A percentile compares a stretch with the other conserved stretches of the same genome.
phyloP scores from a whole-genome alignment of 2,797 vertebrate genomes.

The Brotula barbata region DNA sequence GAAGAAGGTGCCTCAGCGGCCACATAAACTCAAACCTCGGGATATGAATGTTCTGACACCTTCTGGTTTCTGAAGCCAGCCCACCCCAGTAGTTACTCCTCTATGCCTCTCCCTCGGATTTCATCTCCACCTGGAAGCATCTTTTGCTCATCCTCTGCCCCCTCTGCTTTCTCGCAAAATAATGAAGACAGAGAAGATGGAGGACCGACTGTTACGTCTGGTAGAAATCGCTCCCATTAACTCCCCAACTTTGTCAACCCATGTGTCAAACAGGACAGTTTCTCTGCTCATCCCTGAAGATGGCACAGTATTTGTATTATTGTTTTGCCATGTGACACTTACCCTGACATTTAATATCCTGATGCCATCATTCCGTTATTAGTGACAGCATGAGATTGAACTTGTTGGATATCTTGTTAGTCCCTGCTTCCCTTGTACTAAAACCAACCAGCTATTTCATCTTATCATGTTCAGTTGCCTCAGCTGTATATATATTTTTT shows the following conservation, averaged over 20 bases:
- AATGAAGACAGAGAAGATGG: slow-evolving; percentile 28
- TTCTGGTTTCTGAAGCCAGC: slow-evolving; percentile 86
- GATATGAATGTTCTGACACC: slow-evolving; percentile 96
- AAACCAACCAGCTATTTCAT: slow-evolving; percentile 45
- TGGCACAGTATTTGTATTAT: slow-evolving; percentile 32
- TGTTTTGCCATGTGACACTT: slow-evolving; percentile 18
- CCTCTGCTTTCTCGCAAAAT: slow-evolving; percentile 14
- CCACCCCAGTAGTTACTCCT: slow-evolving; percentile 26
- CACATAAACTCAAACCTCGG: slow-evolving; percentile 90
- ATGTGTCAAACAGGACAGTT: slow-evolving; percentile 26
- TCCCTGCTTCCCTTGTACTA: slow-evolving; percentile 5
- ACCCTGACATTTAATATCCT: slow-evolving; percentile 23
- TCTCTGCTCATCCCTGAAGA: slow-evolving; percentile 21
- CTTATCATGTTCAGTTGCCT: slow-evolving; percentile 27
- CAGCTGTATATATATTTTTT: slow-evolving; percentile 21
- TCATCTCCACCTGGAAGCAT: background rate
- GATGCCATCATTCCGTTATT: slow-evolving; percentile 31
- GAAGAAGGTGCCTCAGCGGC: slow-evolving; percentile 77
- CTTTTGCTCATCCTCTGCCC: slow-evolving; percentile 18
- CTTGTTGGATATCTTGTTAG: slow-evolving; percentile 45
- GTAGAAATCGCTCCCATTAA: background rate
- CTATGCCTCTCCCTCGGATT: background rate
- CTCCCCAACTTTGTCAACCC: background rate
- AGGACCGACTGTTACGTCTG: slow-evolving; percentile 15
- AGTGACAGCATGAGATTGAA: slow-evolving; percentile 33